Base-by-base conservation (phyloP, 2,888 invertebrate species). In the Tiliacea citrago region DNA sequence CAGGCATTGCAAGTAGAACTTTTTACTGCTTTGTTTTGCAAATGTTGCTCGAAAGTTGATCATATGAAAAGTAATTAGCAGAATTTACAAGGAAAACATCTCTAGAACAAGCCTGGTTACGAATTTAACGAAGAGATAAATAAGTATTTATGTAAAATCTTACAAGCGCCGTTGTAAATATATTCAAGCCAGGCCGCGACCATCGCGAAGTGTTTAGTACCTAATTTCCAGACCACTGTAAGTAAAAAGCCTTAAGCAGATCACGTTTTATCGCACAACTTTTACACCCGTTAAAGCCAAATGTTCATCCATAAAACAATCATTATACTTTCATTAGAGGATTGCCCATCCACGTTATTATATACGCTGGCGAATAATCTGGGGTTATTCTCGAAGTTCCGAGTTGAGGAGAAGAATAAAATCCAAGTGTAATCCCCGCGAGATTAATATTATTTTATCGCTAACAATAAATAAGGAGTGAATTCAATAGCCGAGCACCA, bases 371-470 rank as follows among this genome's bases (percentile, higher is more conserved):
- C 89, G 78, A 92, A 91, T 93, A 90, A 90, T 95, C 93, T 90
- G 90, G 90, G 92, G 94, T 91, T 94, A 94, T 94, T 93, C 92
- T 92, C 92, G 83, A 94, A 94, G 92, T 94, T 94, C 91, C 91
- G 88, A 93, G 84, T 93, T 92, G 94, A 89, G 92, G 93, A 93
- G 92, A 94, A 94, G 95, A 95, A 95, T 94, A 93, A 95, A 96
- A 96, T 95, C 95, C 95, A 90, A 90, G 89, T 89, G 90, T 93
- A 95, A 96, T 95, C 93, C 96, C 93, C 95, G 76, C 90, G 95
- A 95, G 96, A 96, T 96, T 96, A 96, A 96, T 96, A 96, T 96
- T 96, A 95, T 96, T 96, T 96, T 96, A 96, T 96, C 95, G 94
- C 93, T 90, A 92, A 95, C 95, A 93, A 96, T 96, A 96, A 96